Conservation (phyloP, 1,140 invertebrate species). For the Diorhabda sublineata region DNA sequence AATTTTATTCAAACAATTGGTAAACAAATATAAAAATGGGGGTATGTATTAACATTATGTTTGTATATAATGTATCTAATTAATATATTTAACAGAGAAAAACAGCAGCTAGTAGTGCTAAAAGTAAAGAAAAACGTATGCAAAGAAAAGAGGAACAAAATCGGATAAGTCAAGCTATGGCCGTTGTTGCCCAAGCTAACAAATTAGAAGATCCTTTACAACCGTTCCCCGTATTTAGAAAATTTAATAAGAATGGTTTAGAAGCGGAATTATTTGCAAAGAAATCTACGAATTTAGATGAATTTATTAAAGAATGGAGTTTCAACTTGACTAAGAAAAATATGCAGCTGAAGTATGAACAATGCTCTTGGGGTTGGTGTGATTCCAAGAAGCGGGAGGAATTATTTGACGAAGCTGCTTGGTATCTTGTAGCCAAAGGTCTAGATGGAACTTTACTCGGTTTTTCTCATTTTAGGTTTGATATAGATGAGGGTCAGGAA, state of each 20-base stretch:
- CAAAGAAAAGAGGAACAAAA: constrained; percentile 48
- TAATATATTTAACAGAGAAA: constrained; percentile 27
- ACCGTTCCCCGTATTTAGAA: constrained; percentile 46
- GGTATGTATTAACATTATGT: not conserved
- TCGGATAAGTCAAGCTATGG: constrained; percentile 42
- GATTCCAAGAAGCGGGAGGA: constrained; percentile 65
- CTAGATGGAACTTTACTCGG: constrained; percentile 50
- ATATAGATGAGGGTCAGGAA: constrained; percentile 70
- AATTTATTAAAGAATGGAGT: constrained; percentile 49
- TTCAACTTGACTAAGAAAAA: constrained; percentile 58
- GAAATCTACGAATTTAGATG: constrained; percentile 34
- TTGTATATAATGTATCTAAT: not conserved
- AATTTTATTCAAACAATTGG: not conserved
- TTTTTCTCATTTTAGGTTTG: constrained; percentile 72
- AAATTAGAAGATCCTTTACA: constrained; percentile 46
- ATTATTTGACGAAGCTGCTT: constrained; percentile 65
- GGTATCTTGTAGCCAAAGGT: constrained; percentile 64
- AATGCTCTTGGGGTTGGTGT: constrained; percentile 72
- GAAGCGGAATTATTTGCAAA: constrained; percentile 40
- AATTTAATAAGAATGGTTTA: constrained; percentile 46
- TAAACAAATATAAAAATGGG: constrained; percentile 7
- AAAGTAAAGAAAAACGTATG: constrained; percentile 48
- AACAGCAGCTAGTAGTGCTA: constrained; percentile 32
- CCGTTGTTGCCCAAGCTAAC: constrained; percentile 46
- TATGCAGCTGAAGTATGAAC: constrained; percentile 61